Base-by-base conservation (phyloP, 1,140 invertebrate species). In the Pantala flavescens region DNA sequence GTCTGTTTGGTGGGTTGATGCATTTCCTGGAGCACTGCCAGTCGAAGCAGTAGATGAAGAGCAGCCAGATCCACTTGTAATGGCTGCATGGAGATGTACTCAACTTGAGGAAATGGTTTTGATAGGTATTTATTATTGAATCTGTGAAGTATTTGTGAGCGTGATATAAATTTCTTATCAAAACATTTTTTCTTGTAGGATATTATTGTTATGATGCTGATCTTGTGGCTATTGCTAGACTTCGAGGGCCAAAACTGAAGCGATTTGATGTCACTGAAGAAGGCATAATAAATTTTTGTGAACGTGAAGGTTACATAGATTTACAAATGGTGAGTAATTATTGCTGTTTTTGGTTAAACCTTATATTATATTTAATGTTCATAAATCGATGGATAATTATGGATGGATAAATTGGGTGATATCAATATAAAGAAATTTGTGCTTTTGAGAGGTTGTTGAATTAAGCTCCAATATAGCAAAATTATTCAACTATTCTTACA, bases 61-160 rank as follows among this genome's bases (percentile, higher is more conserved):
- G 84, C 82, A 77, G 71, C 87, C 87, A 70, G 90, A 93, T 82
- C 89, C 90, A 7, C 85, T 93, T 76, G 87, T 93, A 5, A 88
- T 93, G 84, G 82, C 90, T 77, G 88, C 91, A 14, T 93, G 92
- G 92, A 85, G 87, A 73, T 93, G 91, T 80, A 84, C 83, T 70
- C 86, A 88, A 72, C 84, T 93, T 16, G 82, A 86, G 76, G 87
- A 91, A 79, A 82, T 93, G 24, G 87, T 91, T 71, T 80, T 90
- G 0, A 84, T 88, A 76, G 87, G 86, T 87, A 79, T 78, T 78
- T 79, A 71, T 70, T 36, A 36, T 36, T 36, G n/a, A n/a, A 5
- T 36, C 28, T 9, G 9, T 7, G n/a, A 11, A 43, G 21, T 16
- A 23, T 43, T 21, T 24, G 63, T 71, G 21, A 19, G 12, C 43